Conservation (phyloP, 2,113 vertebrate genomes). For the Nothoprocta pentlandii region DNA sequence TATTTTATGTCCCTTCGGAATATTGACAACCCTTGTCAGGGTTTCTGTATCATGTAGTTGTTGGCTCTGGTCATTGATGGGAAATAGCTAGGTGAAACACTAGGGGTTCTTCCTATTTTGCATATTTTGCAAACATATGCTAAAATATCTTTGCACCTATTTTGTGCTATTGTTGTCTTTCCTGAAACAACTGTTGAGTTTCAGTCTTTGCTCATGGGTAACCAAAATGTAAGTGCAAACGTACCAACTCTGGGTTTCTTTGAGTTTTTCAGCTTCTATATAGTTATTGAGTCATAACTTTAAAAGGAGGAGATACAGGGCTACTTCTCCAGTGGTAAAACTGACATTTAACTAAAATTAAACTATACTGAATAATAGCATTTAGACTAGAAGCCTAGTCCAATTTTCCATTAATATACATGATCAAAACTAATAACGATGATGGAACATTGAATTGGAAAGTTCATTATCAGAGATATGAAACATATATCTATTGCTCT, state of each 20-base stretch:
- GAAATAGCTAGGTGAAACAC: neutral
- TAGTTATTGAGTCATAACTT: neutral
- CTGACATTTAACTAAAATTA: neutral
- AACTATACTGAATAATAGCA: neutral
- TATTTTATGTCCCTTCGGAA: neutral
- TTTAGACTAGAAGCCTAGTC: neutral
- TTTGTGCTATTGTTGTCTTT: neutral
- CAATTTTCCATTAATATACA: neutral
- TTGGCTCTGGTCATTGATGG: neutral
- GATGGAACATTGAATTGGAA: neutral
- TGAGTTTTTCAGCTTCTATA: neutral
- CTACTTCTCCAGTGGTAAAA: neutral
- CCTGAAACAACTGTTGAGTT: neutral
- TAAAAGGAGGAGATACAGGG: neutral
- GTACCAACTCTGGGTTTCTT: neutral
- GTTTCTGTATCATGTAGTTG: neutral
- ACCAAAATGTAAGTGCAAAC: neutral
- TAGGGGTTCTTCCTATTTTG: neutral
- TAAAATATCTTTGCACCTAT: accelerated
- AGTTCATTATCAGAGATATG: neutral
- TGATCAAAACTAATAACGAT: neutral
- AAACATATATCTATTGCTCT: neutral
- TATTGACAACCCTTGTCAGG: neutral
- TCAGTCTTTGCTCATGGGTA: neutral
- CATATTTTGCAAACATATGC: neutral